Percentiles rank a stretch among this genome's conserved stretches.
These are phyloP conservation scores for Pipistrellus pipistrellus DNA, from an alignment of 2,797 vertebrate genomes.

Conservation along the genomic window DNA sequence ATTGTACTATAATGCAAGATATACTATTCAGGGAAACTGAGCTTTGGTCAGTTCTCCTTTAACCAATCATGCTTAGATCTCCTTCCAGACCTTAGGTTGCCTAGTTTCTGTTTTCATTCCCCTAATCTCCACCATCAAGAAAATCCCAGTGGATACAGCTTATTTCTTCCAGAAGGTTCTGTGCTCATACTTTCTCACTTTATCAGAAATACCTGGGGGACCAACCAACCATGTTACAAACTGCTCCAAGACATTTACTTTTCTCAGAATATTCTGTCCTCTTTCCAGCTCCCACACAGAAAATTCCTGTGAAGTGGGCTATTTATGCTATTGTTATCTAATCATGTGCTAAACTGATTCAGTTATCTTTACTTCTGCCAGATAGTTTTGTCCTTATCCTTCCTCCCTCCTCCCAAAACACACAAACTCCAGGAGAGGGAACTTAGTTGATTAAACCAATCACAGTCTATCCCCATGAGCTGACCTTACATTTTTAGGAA, in stretches of 20 bases:
- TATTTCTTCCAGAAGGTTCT: conserved; percentile 1
- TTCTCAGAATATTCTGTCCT: background rate
- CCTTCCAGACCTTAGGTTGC: background rate
- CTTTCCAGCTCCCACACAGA: background rate
- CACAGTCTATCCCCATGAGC: background rate
- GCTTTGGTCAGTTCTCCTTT: conserved; percentile 2
- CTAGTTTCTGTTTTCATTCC: background rate
- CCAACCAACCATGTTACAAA: background rate
- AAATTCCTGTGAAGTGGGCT: background rate
- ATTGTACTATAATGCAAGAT: background rate
- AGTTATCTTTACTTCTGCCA: conserved; percentile 36
- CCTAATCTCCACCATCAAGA: background rate
- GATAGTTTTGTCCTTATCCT: background rate
- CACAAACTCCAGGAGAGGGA: background rate
- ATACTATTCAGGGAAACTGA: background rate
- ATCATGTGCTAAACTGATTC: background rate
- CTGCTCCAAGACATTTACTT: conserved; percentile 13
- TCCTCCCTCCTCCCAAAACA: background rate
- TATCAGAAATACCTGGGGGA: background rate
- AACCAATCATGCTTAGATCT: background rate
- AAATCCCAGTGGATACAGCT: background rate
- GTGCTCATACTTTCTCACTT: background rate
- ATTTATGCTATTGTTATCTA: background rate
- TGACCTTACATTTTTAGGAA: conserved; percentile 21
- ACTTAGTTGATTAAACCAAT: conserved; percentile 2